A percentile compares a stretch with the other conserved stretches of the same genome.
Evolutionary conservation across 2,888 invertebrate genomes (phyloP).

Genomic region (Drosophila neoperkinsi): DNA sequence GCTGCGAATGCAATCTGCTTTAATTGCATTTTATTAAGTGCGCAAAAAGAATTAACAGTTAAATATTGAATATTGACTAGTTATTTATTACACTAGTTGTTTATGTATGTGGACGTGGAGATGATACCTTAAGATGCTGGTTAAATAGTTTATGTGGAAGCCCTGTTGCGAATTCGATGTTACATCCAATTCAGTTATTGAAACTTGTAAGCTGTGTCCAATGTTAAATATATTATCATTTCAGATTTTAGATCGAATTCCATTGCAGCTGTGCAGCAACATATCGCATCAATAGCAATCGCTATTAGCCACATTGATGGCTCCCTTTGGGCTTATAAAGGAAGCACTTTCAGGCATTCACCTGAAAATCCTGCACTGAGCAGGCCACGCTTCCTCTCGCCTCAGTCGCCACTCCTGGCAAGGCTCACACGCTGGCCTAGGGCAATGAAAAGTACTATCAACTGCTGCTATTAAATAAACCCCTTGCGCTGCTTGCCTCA

Average conservation of each 20-base stretch:
- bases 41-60: no score
- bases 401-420: neutral
- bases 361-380: constrained; percentile 34
- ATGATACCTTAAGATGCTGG: neutral
- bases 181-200: neutral
- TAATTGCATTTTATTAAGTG: no score
- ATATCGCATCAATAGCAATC: constrained; percentile 14
- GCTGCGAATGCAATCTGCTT: neutral
- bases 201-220: neutral
- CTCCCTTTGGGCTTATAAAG: constrained; percentile 23
- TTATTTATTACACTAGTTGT: no score
- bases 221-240: constrained; percentile 1
- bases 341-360: constrained; percentile 34
- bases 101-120: no score
- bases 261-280: constrained; percentile 19
- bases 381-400: constrained; percentile 15
- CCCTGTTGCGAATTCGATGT: neutral
- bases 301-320: constrained; percentile 18
- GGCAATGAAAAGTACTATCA: constrained; percentile 47
- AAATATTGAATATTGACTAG: neutral
- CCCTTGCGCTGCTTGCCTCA: constrained; percentile 19
- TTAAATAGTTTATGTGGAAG: neutral
- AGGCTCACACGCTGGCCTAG: constrained; percentile 24
- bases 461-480: constrained; percentile 47
- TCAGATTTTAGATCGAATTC: constrained; percentile 18